Percentiles rank a stretch among this genome's conserved stretches.
Conservation (phyloP, 2,797 vertebrate species). For the Podarcis lilfordi region DNA sequence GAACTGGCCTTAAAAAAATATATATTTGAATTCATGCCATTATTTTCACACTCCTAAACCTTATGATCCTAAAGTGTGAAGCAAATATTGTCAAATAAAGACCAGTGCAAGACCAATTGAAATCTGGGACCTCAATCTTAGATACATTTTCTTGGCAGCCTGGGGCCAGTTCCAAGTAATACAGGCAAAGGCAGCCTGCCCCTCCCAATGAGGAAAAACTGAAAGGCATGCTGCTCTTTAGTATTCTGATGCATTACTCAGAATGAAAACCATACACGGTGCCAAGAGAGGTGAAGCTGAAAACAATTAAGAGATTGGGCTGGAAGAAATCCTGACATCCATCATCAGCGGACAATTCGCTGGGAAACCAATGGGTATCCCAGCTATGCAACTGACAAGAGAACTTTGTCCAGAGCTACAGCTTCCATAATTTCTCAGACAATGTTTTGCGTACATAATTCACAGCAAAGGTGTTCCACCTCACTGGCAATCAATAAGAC, state of each 20-base stretch:
- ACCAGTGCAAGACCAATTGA: neutral
- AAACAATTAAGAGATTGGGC: conserved; percentile 37
- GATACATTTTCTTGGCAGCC: conserved; percentile 13
- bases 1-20: neutral
- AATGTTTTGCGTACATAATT: rapidly evolving
- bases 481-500: neutral
- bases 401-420: neutral
- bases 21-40: no score
- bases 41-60: neutral
- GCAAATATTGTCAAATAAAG: neutral
- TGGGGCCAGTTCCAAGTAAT: conserved; percentile 10
- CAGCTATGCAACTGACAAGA: neutral
- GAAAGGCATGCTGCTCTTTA: conserved; percentile 14
- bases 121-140: conserved; percentile 7
- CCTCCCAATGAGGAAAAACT: conserved; percentile 5
- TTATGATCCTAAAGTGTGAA: conserved; percentile 19
- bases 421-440: neutral
- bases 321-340: conserved; percentile 32
- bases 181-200: neutral
- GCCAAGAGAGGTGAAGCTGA: conserved; percentile 23
- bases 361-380: neutral
- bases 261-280: conserved; percentile 18
- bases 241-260: conserved; percentile 1
- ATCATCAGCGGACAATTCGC: neutral
- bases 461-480: rapidly evolving